These are phyloP conservation scores for Chloroceryle inda DNA, from an alignment of 2,797 vertebrate species.

Conservation along the genomic window DNA sequence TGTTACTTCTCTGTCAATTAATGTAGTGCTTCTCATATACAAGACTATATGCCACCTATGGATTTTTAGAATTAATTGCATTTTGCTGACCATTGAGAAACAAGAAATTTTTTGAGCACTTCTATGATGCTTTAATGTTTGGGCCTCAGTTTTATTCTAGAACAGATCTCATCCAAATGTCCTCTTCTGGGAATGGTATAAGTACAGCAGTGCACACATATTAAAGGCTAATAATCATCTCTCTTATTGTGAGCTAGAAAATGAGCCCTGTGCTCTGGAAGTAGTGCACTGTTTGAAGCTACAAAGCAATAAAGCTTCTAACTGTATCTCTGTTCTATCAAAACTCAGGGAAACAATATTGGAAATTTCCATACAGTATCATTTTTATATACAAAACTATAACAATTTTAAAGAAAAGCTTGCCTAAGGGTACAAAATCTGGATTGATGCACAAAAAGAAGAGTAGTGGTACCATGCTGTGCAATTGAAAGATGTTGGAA, in stretches of 20 bases:
- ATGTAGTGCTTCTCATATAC: background rate
- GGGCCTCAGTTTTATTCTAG: background rate
- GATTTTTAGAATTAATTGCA: background rate
- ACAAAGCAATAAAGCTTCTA: constrained; percentile 24
- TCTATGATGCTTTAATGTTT: background rate
- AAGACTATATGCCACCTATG: background rate
- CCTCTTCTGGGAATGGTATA: background rate
- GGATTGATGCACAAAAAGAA: background rate
- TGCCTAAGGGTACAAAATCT: background rate
- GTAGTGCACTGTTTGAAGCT: constrained; percentile 6
- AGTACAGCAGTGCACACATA: background rate
- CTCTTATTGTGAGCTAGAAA: constrained; percentile 12
- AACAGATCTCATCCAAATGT: background rate
- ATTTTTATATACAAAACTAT: background rate
- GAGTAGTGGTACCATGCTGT: background rate
- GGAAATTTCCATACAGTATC: background rate
- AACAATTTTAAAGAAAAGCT: background rate
- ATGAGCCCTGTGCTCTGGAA: background rate
- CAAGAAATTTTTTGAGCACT: background rate
- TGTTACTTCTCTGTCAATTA: background rate
- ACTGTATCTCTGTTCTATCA: constrained; percentile 1
- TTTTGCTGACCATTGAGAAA: background rate
- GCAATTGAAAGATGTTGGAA: constrained; percentile 9
- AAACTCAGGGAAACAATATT: background rate
- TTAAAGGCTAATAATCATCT: background rate